phyloP scores from a whole-genome alignment of 1,140 invertebrate genomes.

The Rhopalosiphum padi region DNA sequence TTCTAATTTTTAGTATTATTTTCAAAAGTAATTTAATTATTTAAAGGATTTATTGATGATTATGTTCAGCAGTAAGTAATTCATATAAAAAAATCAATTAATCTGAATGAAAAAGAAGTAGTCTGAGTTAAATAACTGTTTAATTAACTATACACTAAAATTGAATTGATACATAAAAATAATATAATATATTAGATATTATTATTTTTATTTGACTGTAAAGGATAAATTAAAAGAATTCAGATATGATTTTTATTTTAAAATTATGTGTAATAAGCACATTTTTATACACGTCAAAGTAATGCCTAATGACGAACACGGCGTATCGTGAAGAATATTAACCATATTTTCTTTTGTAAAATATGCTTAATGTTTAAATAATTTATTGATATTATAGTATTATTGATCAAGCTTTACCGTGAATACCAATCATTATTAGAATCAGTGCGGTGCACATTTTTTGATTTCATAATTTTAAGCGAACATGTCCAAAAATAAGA shows the following conservation, averaged over 20 bases:
- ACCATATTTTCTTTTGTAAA: neutral
- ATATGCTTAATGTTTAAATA: neutral
- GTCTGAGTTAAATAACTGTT: neutral
- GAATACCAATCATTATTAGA: neutral
- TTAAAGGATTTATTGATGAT: too few relatives aligned
- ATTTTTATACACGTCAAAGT: neutral
- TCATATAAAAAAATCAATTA: neutral
- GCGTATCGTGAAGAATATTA: neutral
- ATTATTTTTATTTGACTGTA: neutral
- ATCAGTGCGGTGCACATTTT: neutral
- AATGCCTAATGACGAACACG: neutral
- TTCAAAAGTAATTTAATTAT: neutral
- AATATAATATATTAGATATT: neutral
- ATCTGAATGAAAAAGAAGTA: neutral
- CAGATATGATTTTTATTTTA: neutral
- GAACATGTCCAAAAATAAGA: neutral
- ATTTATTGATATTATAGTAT: slow-evolving; percentile 1
- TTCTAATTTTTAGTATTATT: neutral
- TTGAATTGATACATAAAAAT: neutral
- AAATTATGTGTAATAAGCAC: neutral
- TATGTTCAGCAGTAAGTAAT: too few relatives aligned
- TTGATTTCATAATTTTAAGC: neutral
- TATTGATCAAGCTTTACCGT: neutral
- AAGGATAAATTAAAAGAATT: neutral
- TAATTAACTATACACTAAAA: too few relatives aligned